Evolutionary conservation across 2,888 invertebrate genomes (phyloP), one percentile per base, ranked within the genome.

Genomic region (Pilophorus perplexus): DNA sequence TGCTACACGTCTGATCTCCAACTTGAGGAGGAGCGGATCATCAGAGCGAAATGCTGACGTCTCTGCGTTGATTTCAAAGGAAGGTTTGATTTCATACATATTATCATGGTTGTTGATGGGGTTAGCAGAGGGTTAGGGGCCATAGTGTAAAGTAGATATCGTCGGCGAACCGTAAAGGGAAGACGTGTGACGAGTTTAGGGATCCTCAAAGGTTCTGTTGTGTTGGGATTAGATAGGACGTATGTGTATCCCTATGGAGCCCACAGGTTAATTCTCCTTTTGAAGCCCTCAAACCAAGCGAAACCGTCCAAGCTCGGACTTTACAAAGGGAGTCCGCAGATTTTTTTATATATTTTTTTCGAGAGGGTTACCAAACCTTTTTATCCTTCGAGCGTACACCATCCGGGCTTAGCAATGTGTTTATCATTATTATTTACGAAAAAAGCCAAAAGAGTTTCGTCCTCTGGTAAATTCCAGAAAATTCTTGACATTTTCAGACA

Each of bases 261-360:
- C 44, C 44, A 23, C 44, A 44, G 44, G 44, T 44, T 44, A 44
- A 44, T 44, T 44, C 44, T 23, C 23, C 44, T 44, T 44, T 44
- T 44, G 18, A 44, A 44, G 44, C 44, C 44, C 10, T 23, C 44
- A 44, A 44, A 20, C 23, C 44, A 44, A 44, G 44, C 44, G 44
- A 44, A 44, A 12, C 44, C 44, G 44, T 44, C 44, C 44, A 44
- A 44, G 44, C 44, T 44, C 44, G 44, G 44, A 44, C 44, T 44
- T 44, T 23, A 44, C 44, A 44, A 44, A 44, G 20, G 44, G 20
- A 20, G 22, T 44, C 44, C 8, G 44, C 23, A 20, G 44, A 23
- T n/a, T n/a, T n/a, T n/a, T n/a, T n/a, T n/a, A n/a, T n/a, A n/a
- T n/a, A n/a, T n/a, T n/a, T n/a, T n/a, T n/a, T n/a, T n/a, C n/a